Evolutionary conservation across 2,113 vertebrate species (phyloP), one percentile per base, ranked within the genome.

Genomic region (Paedocypris sp.): DNA sequence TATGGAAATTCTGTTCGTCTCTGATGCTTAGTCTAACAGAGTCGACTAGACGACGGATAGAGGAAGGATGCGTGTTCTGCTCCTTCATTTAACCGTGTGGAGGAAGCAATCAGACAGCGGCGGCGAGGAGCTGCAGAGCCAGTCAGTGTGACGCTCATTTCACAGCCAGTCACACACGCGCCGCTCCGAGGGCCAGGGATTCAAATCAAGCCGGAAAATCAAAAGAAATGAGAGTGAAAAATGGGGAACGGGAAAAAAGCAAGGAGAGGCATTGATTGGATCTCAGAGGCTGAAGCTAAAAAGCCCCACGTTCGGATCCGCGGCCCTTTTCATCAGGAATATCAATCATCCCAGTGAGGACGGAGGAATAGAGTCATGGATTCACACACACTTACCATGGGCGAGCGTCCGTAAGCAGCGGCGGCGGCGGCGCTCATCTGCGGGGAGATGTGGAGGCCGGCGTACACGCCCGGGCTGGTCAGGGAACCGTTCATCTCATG

Each of bases 401-500:
- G 89, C 3, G 85, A 76, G 0, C 91, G 88, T 1, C 93, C 93
- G 58, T 93, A 93, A 0, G 91, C 92, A 0, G 91, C 93, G 0
- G 88, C 92, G 0, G 92, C 91, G 0, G 90, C 92, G 0, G 85
- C 91, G 0, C 89, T 94, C 91, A 97, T 96, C 82, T 97, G 93
- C 0, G 93, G 91, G 0, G 93, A 93, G 80, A 95, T 92, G 86
- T 96, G 93, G 1, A 96, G 87, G 36, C 93, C 77, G 0, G 93
- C 89, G 1, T 97, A 97, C 66, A 90, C 91, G 0, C 93, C 85
- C 0, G 93, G 91, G 76, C 90, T 95, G 33, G 85, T 88, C 70
- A 97, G 86, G 1, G 91, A 89, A 10, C 93, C 93, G 1, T 97
- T 97, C 82, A 97, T 93, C 69, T 94, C 93, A 1, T 91, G 92